A percentile compares a stretch with the other conserved stretches of the same genome.
Conservation (phyloP, 2,113 vertebrate genomes). For the Scortum barcoo region DNA sequence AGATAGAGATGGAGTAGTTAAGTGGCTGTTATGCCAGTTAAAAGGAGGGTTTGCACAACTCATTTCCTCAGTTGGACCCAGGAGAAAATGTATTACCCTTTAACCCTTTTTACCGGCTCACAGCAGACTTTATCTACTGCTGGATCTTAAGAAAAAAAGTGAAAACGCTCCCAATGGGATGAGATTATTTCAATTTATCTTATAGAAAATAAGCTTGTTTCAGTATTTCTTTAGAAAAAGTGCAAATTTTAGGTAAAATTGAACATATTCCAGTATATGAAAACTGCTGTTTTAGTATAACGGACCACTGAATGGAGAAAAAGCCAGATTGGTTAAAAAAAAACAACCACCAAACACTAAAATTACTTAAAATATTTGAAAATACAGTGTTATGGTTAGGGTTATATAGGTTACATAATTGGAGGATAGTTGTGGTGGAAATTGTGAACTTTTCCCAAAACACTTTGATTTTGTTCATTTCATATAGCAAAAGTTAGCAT, state of each 20-base stretch:
- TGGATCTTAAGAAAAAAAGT: too few relatives aligned
- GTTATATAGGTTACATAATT: not conserved
- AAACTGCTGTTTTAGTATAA: conserved; percentile 12
- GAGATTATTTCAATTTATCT: too few relatives aligned
- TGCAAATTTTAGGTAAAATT: not conserved
- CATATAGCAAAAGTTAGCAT: not conserved
- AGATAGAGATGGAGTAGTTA: not conserved
- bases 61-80: conserved; percentile 1
- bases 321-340: not conserved
- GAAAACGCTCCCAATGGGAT: too few relatives aligned
- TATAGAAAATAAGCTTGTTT: too few relatives aligned
- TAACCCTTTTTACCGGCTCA: not conserved
- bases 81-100: not conserved
- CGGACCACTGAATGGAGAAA: not conserved
- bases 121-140: not conserved
- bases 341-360: conserved; percentile 6
- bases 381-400: conserved; percentile 2
- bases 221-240: too few relatives aligned
- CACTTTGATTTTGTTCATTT: not conserved
- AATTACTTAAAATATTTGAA: conserved; percentile 13
- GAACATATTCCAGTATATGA: not conserved
- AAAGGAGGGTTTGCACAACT: not conserved
- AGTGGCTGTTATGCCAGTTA: conserved; percentile 8
- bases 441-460: not conserved
- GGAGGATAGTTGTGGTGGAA: not conserved